Base-by-base conservation (phyloP, 2,888 invertebrate genomes). In the Mystacides longicornis region DNA sequence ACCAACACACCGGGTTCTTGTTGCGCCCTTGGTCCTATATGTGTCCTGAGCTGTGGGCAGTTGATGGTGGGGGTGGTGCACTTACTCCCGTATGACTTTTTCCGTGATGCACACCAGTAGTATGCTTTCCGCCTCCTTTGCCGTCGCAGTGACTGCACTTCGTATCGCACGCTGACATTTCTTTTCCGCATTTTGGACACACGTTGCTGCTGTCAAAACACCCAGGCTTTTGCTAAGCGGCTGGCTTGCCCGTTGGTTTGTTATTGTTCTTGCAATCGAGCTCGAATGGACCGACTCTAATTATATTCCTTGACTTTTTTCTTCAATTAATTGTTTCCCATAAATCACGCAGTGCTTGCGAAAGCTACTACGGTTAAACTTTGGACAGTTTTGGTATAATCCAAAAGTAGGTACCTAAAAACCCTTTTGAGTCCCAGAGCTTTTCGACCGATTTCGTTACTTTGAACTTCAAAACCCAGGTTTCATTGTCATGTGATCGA, bases 141-240 rank as follows among this genome's bases (percentile, higher is more conserved):
- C n/a, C n/a, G n/a, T n/a, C n/a, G 45, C 52, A 52, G 18, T 31
- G 23, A 9, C 45, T 45, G 20, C 52, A 52, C 14, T 23, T 5
- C 22, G 23, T 52, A 3, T 52, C 52, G 7, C 18, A n/a, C 14
- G 52, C 2, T 7, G 31, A n/a, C 21, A 52, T 16, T 31, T 47
- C 27, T 22, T 47, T 52, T 11, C 52, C 52, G 33, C 52, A 52
- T 11, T 20, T 33, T 2, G 52, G 33, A 14, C 52, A 52, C n/a
- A 22, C 37, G 2, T 19, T 20, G 22, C 33, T 45, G 5, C 21
- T 45, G 20, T 9, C 9, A 21, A 20, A 19, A 11, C 21, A 20
- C 9, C 22, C 16, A 16, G 23, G 23, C 23, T 18, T 16, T 11
- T 3, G 22, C n/a, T 18, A 22, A 14, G 22, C 49, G n/a, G n/a